Conservation (phyloP, 2,888 invertebrate genomes). For the Synanthedon tipuliformis region DNA sequence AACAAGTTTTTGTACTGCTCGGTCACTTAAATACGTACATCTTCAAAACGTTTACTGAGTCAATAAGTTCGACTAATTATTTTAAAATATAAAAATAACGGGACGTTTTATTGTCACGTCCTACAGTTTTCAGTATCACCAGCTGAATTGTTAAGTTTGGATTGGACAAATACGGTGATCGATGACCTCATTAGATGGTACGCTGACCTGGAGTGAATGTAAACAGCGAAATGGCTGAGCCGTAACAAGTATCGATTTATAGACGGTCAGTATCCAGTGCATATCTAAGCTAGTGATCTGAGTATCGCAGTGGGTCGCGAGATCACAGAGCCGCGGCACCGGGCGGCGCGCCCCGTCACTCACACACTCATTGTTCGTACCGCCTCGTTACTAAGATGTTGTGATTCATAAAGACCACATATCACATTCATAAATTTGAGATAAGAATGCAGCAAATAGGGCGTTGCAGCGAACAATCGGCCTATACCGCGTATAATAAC, state of each 20-base stretch:
- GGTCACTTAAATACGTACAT: no score
- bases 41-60: no score
- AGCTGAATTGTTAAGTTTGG: background rate
- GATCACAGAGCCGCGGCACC: constrained; percentile 49
- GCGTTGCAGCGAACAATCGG: constrained; percentile 51
- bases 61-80: no score
- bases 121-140: no score
- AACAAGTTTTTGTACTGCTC: no score
- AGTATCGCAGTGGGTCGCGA: constrained; percentile 26
- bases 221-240: constrained; percentile 53
- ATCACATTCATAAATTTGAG: constrained; percentile 44
- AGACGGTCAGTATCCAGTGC: constrained; percentile 31
- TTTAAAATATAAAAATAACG: no score
- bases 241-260: constrained; percentile 58
- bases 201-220: constrained; percentile 45
- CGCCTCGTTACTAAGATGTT: constrained; percentile 30
- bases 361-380: constrained; percentile 51
- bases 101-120: no score
- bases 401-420: constrained; percentile 52
- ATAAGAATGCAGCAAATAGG: constrained; percentile 62
- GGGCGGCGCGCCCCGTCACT: constrained; percentile 55
- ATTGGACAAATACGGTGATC: background rate
- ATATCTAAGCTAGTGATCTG: constrained; percentile 32
- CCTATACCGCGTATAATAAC: constrained; percentile 32
- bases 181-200: constrained; percentile 48